Base-by-base conservation (phyloP, 2,888 invertebrate genomes). In the Scrobipalpa atriplicella region DNA sequence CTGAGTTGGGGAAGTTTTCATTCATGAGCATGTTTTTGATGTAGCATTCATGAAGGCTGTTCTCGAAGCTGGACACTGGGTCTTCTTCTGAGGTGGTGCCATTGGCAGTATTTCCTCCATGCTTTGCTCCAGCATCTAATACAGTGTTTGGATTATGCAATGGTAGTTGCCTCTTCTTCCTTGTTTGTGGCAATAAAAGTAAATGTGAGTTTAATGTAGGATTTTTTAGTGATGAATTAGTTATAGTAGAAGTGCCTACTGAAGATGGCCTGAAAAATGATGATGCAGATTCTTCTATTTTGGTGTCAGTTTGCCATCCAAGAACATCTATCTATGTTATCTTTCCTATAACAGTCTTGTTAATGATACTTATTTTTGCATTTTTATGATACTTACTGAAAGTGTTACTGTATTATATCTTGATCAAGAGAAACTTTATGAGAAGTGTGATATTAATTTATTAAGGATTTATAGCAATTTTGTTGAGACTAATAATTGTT, bases 21-120 rank as follows among this genome's bases (percentile, higher is more conserved):
- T 95, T 95, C 65, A 96, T 89, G n/a, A 97, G 83, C 70, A 96
- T 96, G 71, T 95, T 94, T 0, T 96, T 96, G 73, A 95, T 94
- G 76, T 96, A 97, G 80, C 97, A 97, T 62, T 94, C 94, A 67
- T 96, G 89, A 41, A 97, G 87, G 69, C 94, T 95, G 66, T 94
- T 96, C 87, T 97, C 97, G 84, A 97, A 97, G 83, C 97, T 97
- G 0, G 97, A 97, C n/a, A 95, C 94, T 7, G 96, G 96, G 66
- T 95, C 95, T 68, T 94, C 93, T 8, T 89, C 80, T 18, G 73
- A 73, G 6, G 87, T 83, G 0, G 94, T 93, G 64, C 87, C 88
- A 76, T 96, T 95, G 18, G 85, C 77, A 11, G 94, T 94, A 85
- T 96, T 96, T 6, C 97, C 97, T 3, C 97, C 97, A 78, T 97